A percentile compares a stretch with the other conserved stretches of the same genome.
Evolutionary conservation across 2,888 invertebrate genomes (phyloP).

Genomic region (Teleiodes luculella): DNA sequence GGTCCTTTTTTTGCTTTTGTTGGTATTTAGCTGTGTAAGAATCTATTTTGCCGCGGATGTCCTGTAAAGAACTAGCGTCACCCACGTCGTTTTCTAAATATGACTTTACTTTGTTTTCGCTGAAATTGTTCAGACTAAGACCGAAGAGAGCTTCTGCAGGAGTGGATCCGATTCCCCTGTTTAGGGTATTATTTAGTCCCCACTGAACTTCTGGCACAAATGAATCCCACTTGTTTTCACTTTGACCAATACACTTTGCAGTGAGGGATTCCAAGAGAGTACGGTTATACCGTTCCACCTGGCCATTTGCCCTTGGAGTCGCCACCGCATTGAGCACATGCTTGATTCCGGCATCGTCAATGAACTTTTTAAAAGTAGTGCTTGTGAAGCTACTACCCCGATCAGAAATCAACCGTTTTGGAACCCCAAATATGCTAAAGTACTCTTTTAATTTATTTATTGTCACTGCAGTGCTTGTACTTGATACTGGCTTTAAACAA

Average conservation of each 20-base stretch:
- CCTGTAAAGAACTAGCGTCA: no score
- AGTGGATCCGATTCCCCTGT: not conserved
- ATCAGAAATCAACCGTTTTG: slow-evolving; percentile 19
- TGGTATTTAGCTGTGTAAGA: not conserved
- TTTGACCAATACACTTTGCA: not conserved
- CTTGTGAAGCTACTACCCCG: slow-evolving; percentile 19
- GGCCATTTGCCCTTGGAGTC: slow-evolving; percentile 18
- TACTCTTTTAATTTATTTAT: slow-evolving; percentile 10
- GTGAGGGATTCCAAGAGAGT: not conserved
- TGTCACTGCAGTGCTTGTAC: not conserved
- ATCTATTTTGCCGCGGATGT: not conserved
- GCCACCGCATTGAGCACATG: slow-evolving; percentile 19
- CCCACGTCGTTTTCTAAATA: no score
- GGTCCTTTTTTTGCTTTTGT: not conserved
- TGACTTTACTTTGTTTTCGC: no score
- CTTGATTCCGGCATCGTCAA: no score
- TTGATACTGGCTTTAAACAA: slow-evolving; percentile 31
- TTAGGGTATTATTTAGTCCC: not conserved
- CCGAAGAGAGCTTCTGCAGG: not conserved
- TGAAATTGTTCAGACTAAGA: not conserved
- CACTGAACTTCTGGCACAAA: not conserved
- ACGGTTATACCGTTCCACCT: slow-evolving; percentile 31
- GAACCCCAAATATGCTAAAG: slow-evolving; percentile 17
- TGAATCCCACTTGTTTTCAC: slow-evolving; percentile 2
- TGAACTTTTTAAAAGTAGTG: slow-evolving; percentile 9